phyloP scores from a whole-genome alignment of 2,888 invertebrate species.

The Odontomyia ornata region DNA sequence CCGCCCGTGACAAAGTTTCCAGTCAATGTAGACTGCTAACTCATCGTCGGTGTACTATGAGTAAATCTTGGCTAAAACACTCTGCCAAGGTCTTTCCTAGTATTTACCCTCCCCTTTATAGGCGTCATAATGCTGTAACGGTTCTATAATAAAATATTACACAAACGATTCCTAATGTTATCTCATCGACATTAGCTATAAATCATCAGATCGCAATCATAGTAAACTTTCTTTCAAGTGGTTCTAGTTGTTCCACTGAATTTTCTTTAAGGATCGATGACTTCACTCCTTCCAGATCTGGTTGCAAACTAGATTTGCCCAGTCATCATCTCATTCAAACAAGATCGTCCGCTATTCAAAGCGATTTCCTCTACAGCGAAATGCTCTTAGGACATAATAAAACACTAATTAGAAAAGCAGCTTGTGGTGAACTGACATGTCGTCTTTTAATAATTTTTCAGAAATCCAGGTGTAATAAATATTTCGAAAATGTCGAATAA shows the following conservation, averaged over 20 bases:
- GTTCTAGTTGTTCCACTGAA: not conserved
- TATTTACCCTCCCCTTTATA: too few species aligned
- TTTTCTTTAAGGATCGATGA: slow-evolving; percentile 41
- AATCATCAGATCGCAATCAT: too few species aligned
- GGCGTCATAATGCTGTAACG: not conserved
- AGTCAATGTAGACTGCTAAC: too few species aligned
- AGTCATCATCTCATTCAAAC: not conserved
- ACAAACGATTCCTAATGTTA: not conserved
- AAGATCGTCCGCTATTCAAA: not conserved
- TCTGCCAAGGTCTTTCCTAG: too few species aligned
- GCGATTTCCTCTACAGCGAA: not conserved
- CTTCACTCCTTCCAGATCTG: slow-evolving; percentile 24
- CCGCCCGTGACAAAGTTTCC: too few species aligned
- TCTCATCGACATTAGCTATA: not conserved
- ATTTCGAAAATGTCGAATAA: not conserved
- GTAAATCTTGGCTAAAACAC: too few species aligned
- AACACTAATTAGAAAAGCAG: too few species aligned
- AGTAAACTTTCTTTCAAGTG: too few species aligned
- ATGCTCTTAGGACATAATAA: not conserved
- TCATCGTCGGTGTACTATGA: too few species aligned
- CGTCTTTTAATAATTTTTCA: too few species aligned
- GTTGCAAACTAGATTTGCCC: not conserved
- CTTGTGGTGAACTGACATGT: too few species aligned
- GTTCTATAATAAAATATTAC: slow-evolving; percentile 14
- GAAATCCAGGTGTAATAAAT: too few species aligned